Evolutionary conservation across 2,113 vertebrate species (phyloP).

Genomic region (Toxostoma redivivum): DNA sequence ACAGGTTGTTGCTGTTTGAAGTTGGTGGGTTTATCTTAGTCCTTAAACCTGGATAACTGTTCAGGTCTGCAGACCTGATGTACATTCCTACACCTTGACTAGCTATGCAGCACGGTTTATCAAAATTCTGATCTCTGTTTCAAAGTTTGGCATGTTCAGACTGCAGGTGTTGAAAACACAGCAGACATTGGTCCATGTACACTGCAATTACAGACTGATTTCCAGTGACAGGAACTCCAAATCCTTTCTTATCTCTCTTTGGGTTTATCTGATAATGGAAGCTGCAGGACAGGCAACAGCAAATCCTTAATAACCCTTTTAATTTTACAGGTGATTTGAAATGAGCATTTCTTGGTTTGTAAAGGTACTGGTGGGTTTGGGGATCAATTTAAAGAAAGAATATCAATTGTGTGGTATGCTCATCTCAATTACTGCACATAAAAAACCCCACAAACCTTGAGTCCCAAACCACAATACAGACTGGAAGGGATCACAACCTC

Average conservation of each 20-base stretch:
- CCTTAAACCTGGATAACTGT: background rate
- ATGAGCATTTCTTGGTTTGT: background rate
- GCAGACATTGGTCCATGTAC: background rate
- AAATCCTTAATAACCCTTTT: background rate
- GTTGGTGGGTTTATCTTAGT: background rate
- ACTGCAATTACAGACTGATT: background rate
- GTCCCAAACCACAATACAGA: background rate
- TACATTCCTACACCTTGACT: background rate
- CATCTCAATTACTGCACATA: background rate
- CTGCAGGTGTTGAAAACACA: background rate
- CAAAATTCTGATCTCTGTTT: background rate
- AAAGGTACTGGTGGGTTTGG: background rate
- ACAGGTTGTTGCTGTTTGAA: background rate
- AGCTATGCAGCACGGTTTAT: background rate
- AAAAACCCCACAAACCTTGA: background rate
- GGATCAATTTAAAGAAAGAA: background rate
- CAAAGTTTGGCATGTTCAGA: background rate
- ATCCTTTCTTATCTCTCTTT: background rate
- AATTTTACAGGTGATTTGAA: background rate
- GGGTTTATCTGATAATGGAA: background rate
- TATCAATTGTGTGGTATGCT: background rate
- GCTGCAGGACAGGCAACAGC: background rate
- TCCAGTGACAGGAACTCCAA: background rate
- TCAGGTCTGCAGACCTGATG: background rate
- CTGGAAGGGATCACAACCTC: background rate